A percentile compares a stretch with the other conserved stretches of the same genome.
Conservation (phyloP, 2,797 vertebrate species). For the Sylvilagus floridanus region DNA sequence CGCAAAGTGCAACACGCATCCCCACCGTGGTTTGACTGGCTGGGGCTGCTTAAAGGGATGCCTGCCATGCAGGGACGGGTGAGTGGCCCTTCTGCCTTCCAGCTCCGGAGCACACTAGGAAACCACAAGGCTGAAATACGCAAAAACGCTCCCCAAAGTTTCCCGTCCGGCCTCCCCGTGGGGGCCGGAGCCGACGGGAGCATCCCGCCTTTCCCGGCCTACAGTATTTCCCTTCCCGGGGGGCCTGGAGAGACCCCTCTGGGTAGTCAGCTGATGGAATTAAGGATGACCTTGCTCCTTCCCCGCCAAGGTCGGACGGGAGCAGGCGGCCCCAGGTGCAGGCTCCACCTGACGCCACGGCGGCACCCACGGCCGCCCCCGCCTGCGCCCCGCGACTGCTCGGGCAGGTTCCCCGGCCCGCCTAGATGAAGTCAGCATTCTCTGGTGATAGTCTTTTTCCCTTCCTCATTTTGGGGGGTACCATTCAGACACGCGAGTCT, state of each 20-base stretch:
- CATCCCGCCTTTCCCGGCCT: background rate
- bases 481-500: constrained; percentile 76
- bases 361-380: constrained; percentile 25
- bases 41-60: constrained; percentile 47
- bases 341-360: constrained; percentile 86
- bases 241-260: background rate
- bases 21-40: constrained; percentile 58
- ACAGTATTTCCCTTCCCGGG: background rate
- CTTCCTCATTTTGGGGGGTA: constrained; percentile 2
- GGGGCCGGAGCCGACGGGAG: constrained; percentile 32
- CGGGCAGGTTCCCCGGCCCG: constrained; percentile 72
- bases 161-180: constrained; percentile 79
- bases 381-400: constrained; percentile 80
- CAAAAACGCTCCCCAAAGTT: constrained; percentile 52
- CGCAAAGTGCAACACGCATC: constrained; percentile 65
- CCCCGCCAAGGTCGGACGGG: constrained; percentile 81
- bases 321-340: constrained; percentile 53
- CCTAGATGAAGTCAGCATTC: constrained; percentile 80
- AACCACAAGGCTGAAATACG: constrained; percentile 51
- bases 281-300: constrained; percentile 88
- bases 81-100: constrained; percentile 40
- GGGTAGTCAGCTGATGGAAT: constrained; percentile 59
- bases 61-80: constrained; percentile 45
- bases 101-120: constrained; percentile 59
- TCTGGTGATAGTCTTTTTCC: constrained; percentile 70